phyloP scores from a whole-genome alignment of 2,888 invertebrate species.

The Hemaris fuciformis region DNA sequence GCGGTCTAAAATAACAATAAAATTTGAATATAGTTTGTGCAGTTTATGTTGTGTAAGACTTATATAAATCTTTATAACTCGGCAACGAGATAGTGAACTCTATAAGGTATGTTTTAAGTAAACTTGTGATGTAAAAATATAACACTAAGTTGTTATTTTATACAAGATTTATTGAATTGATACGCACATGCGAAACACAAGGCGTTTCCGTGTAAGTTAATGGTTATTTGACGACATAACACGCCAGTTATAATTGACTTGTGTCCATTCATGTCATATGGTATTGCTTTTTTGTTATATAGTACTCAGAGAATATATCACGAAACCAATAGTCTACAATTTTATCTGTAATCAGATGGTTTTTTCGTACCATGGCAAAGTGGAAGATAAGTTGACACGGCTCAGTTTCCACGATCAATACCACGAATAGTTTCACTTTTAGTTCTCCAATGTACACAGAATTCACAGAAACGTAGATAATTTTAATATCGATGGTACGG shows the following conservation, averaged over 20 bases:
- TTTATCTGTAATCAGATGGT: too few species aligned
- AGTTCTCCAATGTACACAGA: slow-evolving; percentile 37
- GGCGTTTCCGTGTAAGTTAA: background rate
- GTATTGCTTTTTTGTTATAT: too few species aligned
- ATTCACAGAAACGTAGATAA: slow-evolving; percentile 27
- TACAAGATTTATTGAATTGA: background rate
- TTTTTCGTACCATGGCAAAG: background rate
- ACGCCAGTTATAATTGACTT: background rate
- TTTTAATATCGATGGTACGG: slow-evolving; percentile 33
- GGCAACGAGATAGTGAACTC: background rate
- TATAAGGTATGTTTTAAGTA: background rate
- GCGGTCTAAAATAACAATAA: slow-evolving; percentile 11
- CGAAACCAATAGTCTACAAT: too few species aligned
- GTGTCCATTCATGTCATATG: background rate
- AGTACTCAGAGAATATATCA: too few species aligned
- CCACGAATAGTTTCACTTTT: slow-evolving; percentile 63
- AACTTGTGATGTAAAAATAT: background rate
- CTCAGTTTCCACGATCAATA: slow-evolving; percentile 65
- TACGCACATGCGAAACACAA: background rate
- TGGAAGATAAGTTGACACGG: slow-evolving; percentile 28
- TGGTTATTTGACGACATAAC: background rate
- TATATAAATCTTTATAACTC: slow-evolving; percentile 29
- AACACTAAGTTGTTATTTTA: background rate
- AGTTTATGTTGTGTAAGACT: slow-evolving; percentile 1
- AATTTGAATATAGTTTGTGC: background rate